Evolutionary conservation across 2,797 vertebrate species (phyloP), one percentile per base, ranked within the genome.

Genomic region (Acanthiza pusilla): DNA sequence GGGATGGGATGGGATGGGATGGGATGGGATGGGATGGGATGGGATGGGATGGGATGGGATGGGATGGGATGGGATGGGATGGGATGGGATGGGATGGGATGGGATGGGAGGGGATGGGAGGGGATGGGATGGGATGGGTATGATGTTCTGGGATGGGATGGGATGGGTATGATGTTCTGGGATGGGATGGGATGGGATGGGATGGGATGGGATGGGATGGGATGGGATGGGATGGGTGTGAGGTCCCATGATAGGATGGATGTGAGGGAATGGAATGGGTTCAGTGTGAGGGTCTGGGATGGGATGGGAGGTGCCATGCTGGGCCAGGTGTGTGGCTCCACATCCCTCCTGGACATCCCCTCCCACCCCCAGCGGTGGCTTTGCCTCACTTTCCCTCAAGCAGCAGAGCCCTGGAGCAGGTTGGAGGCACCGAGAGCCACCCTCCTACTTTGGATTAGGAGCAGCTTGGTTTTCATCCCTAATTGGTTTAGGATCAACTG

Each of bases 401-500:
- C 78, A 89, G 36, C 81, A 60, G 45, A 29, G 76, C 54, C 72
- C 76, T 1, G 13, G 67, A 55, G 85, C 6, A 2, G n/a, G 55
- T 2, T 21, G 3, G 0, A 30, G 81, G 50, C 78, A 53, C 11
- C 5, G 72, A 77, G 67, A 65, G 75, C 67, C 60, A n/a, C 63
- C 30, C 62, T 93, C 72, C 38, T 10, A 2, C 20, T 89, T 81
- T 48, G 57, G 82, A 76, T 92, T 68, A 68, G 57, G 65, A 91
- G 65, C 4, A 77, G 65, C 42, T 89, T 68, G 53, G 3, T 54
- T 86, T 85, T 40, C 91, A 82, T 16, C 65, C 75, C 68, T 80
- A 42, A 92, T 50, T 73, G 54, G 71, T 81, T 94, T 73, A 80
- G 83, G 50, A 70, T 16, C 77, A 88, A 76, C 67, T 19, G 30